These are phyloP conservation scores for Strix aluco DNA, from an alignment of 2,113 vertebrate species.

Conservation along the genomic window DNA sequence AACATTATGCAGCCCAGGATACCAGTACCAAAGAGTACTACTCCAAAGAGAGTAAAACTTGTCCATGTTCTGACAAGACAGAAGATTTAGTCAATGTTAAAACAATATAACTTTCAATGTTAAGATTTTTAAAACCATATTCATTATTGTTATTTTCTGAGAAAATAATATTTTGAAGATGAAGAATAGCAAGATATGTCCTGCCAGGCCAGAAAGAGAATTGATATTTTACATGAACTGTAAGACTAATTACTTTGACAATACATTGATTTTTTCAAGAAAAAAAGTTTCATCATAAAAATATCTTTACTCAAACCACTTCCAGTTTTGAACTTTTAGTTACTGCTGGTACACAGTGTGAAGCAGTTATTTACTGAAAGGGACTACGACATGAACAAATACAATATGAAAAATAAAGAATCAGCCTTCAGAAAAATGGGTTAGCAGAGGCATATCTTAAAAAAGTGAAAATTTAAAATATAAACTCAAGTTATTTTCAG, in stretches of 20 bases:
- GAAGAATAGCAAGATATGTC: not conserved
- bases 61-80: not conserved
- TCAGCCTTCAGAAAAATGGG: not conserved
- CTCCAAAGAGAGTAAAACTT: not conserved
- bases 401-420: not conserved
- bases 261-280: not conserved
- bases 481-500: not conserved
- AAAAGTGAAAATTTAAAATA: not conserved
- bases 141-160: not conserved
- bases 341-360: not conserved
- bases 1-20: not conserved
- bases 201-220: not conserved
- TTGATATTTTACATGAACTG: not conserved
- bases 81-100: not conserved
- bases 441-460: not conserved
- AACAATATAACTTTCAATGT: not conserved
- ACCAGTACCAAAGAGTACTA: not conserved
- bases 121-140: not conserved
- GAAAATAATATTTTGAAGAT: not conserved
- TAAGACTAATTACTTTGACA: not conserved
- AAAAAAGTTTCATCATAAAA: not conserved
- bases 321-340: not conserved
- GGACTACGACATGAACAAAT: not conserved
- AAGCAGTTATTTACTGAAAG: not conserved
- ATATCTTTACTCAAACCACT: not conserved